Percentiles rank a stretch among this genome's conserved stretches.
phyloP scores from a whole-genome alignment of 2,797 vertebrate genomes.

The Pagetopsis macropterus region DNA sequence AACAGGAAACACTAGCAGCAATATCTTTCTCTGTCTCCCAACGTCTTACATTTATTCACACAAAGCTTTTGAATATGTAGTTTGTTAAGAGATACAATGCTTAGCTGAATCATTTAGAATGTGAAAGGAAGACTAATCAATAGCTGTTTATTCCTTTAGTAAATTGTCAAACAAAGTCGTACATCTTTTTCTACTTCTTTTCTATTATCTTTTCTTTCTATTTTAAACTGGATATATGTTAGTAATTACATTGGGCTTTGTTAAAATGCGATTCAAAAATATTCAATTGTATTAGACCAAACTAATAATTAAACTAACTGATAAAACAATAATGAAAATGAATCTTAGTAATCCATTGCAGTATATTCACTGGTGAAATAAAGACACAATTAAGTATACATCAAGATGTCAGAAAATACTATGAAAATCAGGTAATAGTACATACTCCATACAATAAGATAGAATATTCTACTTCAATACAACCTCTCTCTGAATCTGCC shows the following conservation, averaged over 20 bases:
- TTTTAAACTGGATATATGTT: neutral
- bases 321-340: neutral
- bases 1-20: neutral
- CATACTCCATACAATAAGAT: neutral
- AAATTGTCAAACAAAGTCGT: neutral
- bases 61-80: neutral
- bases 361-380: too few relatives aligned
- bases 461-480: neutral
- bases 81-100: neutral
- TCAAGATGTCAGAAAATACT: neutral
- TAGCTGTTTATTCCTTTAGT: too few relatives aligned
- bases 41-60: neutral
- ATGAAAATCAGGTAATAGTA: neutral
- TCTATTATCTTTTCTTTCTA: neutral
- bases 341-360: too few relatives aligned
- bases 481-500: conserved; percentile 3
- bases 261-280: neutral
- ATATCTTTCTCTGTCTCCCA: neutral
- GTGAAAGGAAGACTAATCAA: neutral
- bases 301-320: neutral
- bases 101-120: neutral
- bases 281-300: neutral
- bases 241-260: neutral
- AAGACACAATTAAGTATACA: too few relatives aligned
- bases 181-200: neutral